Evolutionary conservation across 2,113 vertebrate genomes (phyloP), one percentile per base, ranked within the genome.

Genomic region (Taurulus bubalis): DNA sequence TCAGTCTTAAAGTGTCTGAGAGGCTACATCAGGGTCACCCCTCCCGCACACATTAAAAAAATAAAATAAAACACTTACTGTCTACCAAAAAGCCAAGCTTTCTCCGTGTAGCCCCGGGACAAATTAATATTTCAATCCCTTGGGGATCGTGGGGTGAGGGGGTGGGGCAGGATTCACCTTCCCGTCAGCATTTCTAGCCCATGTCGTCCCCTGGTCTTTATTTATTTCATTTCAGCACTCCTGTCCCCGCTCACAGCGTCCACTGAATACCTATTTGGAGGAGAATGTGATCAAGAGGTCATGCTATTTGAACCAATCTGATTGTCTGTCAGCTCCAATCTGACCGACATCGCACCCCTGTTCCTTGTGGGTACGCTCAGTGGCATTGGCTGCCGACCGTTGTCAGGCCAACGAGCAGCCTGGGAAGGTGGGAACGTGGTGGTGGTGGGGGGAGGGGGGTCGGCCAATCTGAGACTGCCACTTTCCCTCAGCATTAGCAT

Each of bases 101-200:
- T 95, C 94, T 95, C 95, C 92, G 89, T 92, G 92, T 94, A 84
- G 96, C 97, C 95, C 70, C 91, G 91, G 97, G 97, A 95, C 93
- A 96, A 95, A 97, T 97, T 97, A 97, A 98, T 97, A 98, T 98
- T 98, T 98, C 93, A 97, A 91, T 96, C 97, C 96, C 96, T 94
- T 93, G 96, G 94, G 96, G 95, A 95, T 94, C 89, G 85, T 82
- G 49, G 47, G 49, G 45, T 5, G 24, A 10, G 53, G 66, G 94
- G 92, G 85, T 9, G 89, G 91, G 85, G 84, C 94, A 91, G 77
- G 28, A 90, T 92, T 93, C 95, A 90, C 78, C 91, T 92, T 95
- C 91, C 94, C 94, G 94, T 96, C 97, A 97, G 96, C 95, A 71
- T 87, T 93, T 92, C 83, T 83, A 85, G 85, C 72, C 79, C 75